These are phyloP conservation scores for Chaitophorus viminalis DNA, from an alignment of 2,888 invertebrate genomes.

Conservation along the genomic window DNA sequence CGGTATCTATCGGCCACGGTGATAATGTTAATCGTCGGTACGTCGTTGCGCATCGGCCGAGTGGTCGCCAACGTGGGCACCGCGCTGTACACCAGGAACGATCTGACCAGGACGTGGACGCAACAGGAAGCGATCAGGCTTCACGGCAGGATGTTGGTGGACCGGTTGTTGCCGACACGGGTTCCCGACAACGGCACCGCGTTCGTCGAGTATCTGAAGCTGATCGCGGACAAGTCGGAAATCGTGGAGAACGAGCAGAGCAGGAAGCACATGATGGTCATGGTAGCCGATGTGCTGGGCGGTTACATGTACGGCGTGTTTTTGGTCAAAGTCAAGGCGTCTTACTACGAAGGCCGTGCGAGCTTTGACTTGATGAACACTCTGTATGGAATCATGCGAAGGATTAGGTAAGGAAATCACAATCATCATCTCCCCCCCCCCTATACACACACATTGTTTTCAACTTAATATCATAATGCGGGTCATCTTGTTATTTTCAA, in stretches of 20 bases:
- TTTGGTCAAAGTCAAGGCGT: neutral
- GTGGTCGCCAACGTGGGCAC: neutral
- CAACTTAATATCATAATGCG: no score
- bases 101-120: neutral
- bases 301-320: constrained; percentile 8
- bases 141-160: neutral
- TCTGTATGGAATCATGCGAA: neutral
- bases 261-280: neutral
- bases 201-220: neutral
- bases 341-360: neutral
- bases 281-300: neutral
- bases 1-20: neutral
- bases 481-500: no score
- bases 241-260: neutral
- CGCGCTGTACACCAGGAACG: neutral
- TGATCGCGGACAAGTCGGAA: neutral
- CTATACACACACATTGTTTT: no score
- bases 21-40: no score
- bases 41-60: neutral
- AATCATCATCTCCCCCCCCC: no score
- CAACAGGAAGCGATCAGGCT: neutral
- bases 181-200: neutral
- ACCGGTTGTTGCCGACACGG: neutral
- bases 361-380: neutral
- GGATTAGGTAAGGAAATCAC: constrained; percentile 11